Conservation (phyloP, 2,113 vertebrate genomes). For the Eidolon helvum region DNA sequence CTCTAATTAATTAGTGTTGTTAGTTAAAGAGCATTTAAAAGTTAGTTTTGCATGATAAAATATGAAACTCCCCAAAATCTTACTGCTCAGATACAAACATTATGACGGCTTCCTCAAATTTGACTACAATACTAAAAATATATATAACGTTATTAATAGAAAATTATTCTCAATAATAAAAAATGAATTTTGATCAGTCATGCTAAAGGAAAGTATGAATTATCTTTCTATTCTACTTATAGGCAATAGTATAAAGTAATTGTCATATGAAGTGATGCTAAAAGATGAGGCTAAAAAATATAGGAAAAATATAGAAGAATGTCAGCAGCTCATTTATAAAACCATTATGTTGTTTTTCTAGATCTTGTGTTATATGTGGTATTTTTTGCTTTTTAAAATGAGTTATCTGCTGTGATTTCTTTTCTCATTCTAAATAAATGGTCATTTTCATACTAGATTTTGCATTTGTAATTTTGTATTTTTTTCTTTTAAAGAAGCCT, state of each 20-base stretch:
- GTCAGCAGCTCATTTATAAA: not conserved
- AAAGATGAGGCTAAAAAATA: not conserved
- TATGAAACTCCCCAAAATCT: not conserved
- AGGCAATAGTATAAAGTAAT: not conserved
- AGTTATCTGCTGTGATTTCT: not conserved
- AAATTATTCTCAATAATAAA: constrained; percentile 27
- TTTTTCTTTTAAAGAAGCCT: not conserved
- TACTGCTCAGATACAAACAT: not conserved
- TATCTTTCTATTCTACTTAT: not conserved
- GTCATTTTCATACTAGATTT: not conserved
- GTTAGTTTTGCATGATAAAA: not conserved
- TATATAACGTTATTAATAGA: not conserved
- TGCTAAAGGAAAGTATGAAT: not conserved
- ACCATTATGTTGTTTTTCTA: not conserved
- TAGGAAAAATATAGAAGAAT: not conserved
- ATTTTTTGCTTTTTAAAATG: not conserved
- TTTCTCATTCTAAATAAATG: constrained; percentile 28
- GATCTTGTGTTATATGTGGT: not conserved
- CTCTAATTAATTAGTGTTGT: not conserved
- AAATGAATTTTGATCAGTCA: not conserved
- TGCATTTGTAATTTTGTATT: not conserved
- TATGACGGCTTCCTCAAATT: not conserved
- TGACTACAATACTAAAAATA: not conserved
- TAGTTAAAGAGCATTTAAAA: constrained; percentile 15
- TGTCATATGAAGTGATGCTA: not conserved